These are phyloP conservation scores for Todiramphus chloris DNA, from an alignment of 2,113 vertebrate species.

Conservation along the genomic window DNA sequence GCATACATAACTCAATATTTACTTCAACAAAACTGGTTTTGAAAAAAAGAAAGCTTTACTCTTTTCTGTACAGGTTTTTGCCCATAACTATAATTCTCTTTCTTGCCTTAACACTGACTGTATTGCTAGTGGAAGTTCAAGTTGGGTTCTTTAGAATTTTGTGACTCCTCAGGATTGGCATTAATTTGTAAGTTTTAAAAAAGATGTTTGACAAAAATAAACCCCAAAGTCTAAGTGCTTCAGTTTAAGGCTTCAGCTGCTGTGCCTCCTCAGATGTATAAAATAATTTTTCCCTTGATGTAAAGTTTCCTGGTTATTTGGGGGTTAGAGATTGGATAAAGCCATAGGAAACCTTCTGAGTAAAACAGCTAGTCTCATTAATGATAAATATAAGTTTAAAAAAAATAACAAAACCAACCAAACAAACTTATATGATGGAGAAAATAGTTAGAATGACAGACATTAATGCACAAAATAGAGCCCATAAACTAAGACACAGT, in stretches of 20 bases:
- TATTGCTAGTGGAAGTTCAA: neutral
- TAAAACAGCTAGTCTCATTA: neutral
- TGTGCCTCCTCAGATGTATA: neutral
- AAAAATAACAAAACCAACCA: neutral
- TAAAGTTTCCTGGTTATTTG: neutral
- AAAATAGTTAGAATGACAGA: neutral
- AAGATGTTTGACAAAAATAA: neutral
- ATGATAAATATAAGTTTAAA: neutral
- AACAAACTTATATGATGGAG: neutral
- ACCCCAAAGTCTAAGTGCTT: fast-evolving
- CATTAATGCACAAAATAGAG: neutral
- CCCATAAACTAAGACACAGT: neutral
- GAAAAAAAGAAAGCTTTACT: neutral
- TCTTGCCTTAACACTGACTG: neutral
- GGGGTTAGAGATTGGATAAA: neutral
- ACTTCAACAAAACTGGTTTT: neutral
- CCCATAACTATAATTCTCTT: neutral
- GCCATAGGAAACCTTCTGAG: neutral
- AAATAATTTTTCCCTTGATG: neutral
- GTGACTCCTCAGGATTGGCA: neutral
- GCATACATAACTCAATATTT: neutral
- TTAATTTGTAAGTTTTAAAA: neutral
- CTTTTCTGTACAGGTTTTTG: neutral
- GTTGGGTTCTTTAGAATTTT: neutral
- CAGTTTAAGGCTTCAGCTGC: neutral